Evolutionary conservation across 2,797 vertebrate species (phyloP).

Genomic region (Linurgus olivaceus): DNA sequence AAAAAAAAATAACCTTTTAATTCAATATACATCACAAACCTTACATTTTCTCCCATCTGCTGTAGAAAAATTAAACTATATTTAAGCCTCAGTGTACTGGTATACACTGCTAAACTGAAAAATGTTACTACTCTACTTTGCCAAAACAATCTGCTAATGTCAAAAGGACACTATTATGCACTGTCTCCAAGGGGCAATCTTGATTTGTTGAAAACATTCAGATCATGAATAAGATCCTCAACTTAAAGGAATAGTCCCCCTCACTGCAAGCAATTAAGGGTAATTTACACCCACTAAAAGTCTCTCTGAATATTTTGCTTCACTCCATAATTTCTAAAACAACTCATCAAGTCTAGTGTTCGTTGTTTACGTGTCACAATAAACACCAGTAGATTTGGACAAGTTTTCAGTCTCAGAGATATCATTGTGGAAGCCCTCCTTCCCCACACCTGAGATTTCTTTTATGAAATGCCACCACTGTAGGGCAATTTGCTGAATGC

Average conservation of each 20-base stretch:
- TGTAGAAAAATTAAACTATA: not conserved
- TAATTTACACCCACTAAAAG: constrained; percentile 59
- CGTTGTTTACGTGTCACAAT: not conserved
- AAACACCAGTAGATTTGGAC: not conserved
- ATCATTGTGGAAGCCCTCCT: not conserved
- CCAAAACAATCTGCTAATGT: constrained; percentile 43
- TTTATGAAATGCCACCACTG: no score
- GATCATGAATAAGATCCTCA: constrained; percentile 32
- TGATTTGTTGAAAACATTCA: constrained; percentile 43
- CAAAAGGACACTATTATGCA: constrained; percentile 21
- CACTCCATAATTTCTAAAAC: not conserved
- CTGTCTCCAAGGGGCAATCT: constrained; percentile 29
- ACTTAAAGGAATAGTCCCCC: constrained; percentile 11
- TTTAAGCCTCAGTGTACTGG: constrained; percentile 4
- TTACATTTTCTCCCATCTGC: constrained; percentile 7
- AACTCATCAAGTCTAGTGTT: not conserved
- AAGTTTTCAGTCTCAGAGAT: not conserved
- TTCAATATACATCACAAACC: not conserved
- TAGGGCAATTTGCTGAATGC: not conserved
- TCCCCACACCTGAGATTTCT: not conserved
- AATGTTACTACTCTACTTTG: constrained; percentile 9
- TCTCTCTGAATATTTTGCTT: constrained; percentile 58
- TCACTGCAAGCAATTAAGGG: constrained; percentile 43
- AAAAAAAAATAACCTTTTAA: not conserved
- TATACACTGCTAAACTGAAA: constrained; percentile 16